A percentile compares a stretch with the other conserved stretches of the same genome.
phyloP scores from a whole-genome alignment of 2,113 vertebrate genomes.

The Muntiacus muntjak region DNA sequence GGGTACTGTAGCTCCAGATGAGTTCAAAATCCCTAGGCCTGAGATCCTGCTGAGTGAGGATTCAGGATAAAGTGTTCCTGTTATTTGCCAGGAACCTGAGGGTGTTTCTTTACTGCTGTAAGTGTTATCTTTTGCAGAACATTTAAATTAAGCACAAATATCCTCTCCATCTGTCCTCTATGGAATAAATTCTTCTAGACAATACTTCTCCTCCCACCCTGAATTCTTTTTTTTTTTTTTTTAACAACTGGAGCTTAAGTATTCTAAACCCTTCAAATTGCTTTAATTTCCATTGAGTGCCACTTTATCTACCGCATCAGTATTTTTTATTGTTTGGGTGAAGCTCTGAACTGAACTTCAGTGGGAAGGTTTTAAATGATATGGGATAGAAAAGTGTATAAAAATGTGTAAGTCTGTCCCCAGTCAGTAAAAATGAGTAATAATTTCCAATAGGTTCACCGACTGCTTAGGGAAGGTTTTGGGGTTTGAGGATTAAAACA shows the following conservation, averaged over 20 bases:
- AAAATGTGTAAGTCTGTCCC: background rate
- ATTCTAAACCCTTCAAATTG: slow-evolving; percentile 11
- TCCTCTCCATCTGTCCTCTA: slow-evolving; percentile 65
- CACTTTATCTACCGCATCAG: background rate
- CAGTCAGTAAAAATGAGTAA: background rate
- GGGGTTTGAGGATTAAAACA: background rate
- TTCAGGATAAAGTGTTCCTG: slow-evolving; percentile 66
- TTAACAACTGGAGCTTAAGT: background rate
- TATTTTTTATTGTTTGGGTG: background rate
- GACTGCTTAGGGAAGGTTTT: background rate
- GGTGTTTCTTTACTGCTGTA: slow-evolving; percentile 38
- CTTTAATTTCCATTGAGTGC: background rate
- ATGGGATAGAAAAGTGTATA: background rate
- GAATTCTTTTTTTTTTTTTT: background rate
- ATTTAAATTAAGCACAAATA: slow-evolving; percentile 67
- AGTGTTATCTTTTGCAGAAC: slow-evolving; percentile 68
- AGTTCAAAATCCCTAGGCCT: slow-evolving; percentile 51
- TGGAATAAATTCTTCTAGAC: slow-evolving; percentile 37
- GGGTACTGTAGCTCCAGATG: slow-evolving; percentile 51
- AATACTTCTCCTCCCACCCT: background rate
- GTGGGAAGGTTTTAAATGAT: slow-evolving; percentile 3
- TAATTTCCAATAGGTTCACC: background rate
- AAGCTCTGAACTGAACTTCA: background rate
- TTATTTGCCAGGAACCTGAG: slow-evolving; percentile 68
- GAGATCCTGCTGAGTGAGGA: slow-evolving; percentile 56